Evolutionary conservation across 1,140 invertebrate species (phyloP).

Genomic region (Bacillus rossius): DNA sequence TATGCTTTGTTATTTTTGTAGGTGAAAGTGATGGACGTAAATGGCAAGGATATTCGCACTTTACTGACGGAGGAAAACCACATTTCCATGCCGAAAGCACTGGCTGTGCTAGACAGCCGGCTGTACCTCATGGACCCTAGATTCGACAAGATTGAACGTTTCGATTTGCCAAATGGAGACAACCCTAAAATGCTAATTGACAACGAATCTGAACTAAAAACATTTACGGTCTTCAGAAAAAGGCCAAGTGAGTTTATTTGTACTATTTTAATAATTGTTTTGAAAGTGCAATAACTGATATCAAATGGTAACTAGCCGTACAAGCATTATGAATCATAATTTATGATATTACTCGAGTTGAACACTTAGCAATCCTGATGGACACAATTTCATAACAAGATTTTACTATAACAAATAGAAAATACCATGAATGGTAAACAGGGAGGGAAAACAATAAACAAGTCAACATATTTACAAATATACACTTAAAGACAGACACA

Average conservation of each 20-base stretch:
- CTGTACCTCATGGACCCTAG: constrained; percentile 86
- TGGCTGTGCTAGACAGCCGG: constrained; percentile 76
- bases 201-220: constrained; percentile 83
- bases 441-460: no score
- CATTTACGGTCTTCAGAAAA: constrained; percentile 84
- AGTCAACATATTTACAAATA: no score
- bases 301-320: no score
- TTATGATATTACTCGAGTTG: no score
- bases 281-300: no score
- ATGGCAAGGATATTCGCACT: constrained; percentile 62
- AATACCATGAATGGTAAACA: no score
- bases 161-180: constrained; percentile 76
- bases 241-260: constrained; percentile 2
- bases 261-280: no score
- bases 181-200: constrained; percentile 74
- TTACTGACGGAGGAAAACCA: constrained; percentile 62
- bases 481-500: no score
- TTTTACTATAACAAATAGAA: no score
- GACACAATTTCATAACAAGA: no score
- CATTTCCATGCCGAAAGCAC: constrained; percentile 70
- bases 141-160: constrained; percentile 84
- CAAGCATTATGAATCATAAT: no score
- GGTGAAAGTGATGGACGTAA: constrained; percentile 65
- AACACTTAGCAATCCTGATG: no score
- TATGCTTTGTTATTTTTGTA: constrained; percentile 29